These are phyloP conservation scores for Panonychus citri DNA, from an alignment of 1,140 invertebrate species.

Conservation along the genomic window DNA sequence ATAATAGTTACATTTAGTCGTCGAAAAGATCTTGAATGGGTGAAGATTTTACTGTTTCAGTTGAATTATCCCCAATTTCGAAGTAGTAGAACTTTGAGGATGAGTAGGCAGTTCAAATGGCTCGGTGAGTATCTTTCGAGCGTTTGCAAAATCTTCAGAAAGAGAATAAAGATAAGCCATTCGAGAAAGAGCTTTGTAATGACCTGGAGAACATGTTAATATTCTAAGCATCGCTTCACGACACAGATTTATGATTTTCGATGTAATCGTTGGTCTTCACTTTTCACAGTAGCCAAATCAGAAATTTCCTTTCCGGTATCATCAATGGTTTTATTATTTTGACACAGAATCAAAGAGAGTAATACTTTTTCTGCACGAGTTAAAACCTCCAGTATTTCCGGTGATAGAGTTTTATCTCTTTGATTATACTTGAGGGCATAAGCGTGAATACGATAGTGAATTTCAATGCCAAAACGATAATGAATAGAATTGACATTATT, in stretches of 20 bases:
- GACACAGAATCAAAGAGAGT: not conserved
- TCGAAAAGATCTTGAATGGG: not conserved
- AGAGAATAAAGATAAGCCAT: slow-evolving; percentile 58
- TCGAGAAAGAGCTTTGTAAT: slow-evolving; percentile 77
- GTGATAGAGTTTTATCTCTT: not conserved
- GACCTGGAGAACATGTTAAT: slow-evolving; percentile 54
- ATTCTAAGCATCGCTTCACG: slow-evolving; percentile 56
- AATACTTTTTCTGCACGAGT: too few species aligned
- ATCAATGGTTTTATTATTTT: slow-evolving; percentile 7
- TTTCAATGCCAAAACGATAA: slow-evolving; percentile 59
- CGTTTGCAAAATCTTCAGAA: slow-evolving; percentile 26
- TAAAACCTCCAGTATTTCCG: not conserved
- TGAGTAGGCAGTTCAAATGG: slow-evolving; percentile 31
- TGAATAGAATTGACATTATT: slow-evolving; percentile 61
- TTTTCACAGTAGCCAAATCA: slow-evolving; percentile 11
- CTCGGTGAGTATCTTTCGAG: not conserved
- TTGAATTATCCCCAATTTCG: too few species aligned
- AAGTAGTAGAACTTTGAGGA: too few species aligned
- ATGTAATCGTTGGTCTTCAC: slow-evolving; percentile 1
- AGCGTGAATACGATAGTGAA: slow-evolving; percentile 41
- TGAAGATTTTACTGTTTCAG: not conserved
- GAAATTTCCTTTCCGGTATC: slow-evolving; percentile 14
- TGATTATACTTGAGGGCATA: slow-evolving; percentile 62
- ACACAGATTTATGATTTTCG: slow-evolving; percentile 32
- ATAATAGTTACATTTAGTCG: slow-evolving; percentile 28